Evolutionary conservation across 2,888 invertebrate species (phyloP), one percentile per base, ranked within the genome.

Genomic region (Lepidonotus clava): DNA sequence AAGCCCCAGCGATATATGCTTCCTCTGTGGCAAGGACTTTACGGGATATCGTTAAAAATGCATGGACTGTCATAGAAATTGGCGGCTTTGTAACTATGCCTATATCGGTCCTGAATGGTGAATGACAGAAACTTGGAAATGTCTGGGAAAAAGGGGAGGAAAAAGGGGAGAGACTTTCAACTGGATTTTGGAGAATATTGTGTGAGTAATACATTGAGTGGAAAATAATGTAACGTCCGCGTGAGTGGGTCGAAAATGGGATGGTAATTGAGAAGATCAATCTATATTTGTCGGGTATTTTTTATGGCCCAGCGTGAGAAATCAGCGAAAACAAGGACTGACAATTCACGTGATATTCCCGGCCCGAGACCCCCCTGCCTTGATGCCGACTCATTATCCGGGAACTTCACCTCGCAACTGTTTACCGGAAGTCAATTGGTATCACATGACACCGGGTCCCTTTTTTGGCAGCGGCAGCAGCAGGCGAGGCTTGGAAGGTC

Each of bases 401-500:
- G 6, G 6, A 4, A 18, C 76, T 38, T 76, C 76, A 40, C 76
- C 28, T 61, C 61, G 1, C 76, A n/a, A 18, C 21, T 76, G 76
- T 76, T 76, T 24, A 34, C 38, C 76, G 76, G 76, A 76, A 76
- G 76, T 76, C 76, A 28, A 76, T 76, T 76, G 76, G 76, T 76
- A 76, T 76, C 76, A 76, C 76, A 24, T 76, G 76, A 40, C 76
- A 76, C 14, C 28, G 41, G 76, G 41, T 34, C 76, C 38, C 4
- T n/a, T 76, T 76, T 76, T 76, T 34, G 76, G 76, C 76, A 38
- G 38, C 21, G 51, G 51, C 51, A 14, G 21, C 28, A 28, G 24
- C 24, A 24, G 61, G 61, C 28, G 76, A 14, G 38, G 76, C 76
- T 21, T 28, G 18, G 41, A n/a, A n/a, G n/a, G 21, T 76, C 38